Evolutionary conservation across 1,140 invertebrate species (phyloP), one percentile per base, ranked within the genome.

Genomic region (Leptopilina boulardi): DNA sequence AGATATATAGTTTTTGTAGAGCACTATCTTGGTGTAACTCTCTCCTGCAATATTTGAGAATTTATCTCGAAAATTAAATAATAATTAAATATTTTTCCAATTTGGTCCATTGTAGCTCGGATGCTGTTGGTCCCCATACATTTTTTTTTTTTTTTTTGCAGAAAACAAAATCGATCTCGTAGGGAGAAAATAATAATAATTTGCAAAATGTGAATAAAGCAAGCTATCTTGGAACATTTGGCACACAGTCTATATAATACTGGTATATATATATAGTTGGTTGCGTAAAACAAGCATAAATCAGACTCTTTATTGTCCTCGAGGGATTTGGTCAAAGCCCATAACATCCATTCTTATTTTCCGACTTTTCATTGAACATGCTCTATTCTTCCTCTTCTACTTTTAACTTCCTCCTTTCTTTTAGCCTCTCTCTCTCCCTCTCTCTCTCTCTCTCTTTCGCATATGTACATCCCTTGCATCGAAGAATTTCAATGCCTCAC

Each of bases 281-380:
- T 66, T 66, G 26, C 47, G 47, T 66, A 30, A 66, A 66, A 66
- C 59, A 8, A 66, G 23, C 59, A 66, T 66, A 30, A 66, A 66
- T 66, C 59, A 66, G 59, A 30, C 59, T 66, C 21, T 66, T 66
- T 66, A 66, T 66, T 66, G 59, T 66, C 59, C 59, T 66, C 59
- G 23, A 66, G 59, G 59, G 59, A 26, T 66, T n/a, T 66, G 59
- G 23, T 66, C 59, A 30, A 66, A 66, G 59, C 23, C 23, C 26
- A 23, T 66, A 66, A 66, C 26, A 66, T 66, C 23, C 59, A 66
- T 66, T 66, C 59, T 66, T 66, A 66, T 66, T 66, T 66, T 66
- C 59, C 26, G 59, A 23, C 59, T 66, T 66, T 66, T n/a, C 59
- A 66, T 66, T 66, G 26, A 15, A 30, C 34, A 8, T 38, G 34